phyloP scores from a whole-genome alignment of 2,888 invertebrate species.

The Diarsia rubi region DNA sequence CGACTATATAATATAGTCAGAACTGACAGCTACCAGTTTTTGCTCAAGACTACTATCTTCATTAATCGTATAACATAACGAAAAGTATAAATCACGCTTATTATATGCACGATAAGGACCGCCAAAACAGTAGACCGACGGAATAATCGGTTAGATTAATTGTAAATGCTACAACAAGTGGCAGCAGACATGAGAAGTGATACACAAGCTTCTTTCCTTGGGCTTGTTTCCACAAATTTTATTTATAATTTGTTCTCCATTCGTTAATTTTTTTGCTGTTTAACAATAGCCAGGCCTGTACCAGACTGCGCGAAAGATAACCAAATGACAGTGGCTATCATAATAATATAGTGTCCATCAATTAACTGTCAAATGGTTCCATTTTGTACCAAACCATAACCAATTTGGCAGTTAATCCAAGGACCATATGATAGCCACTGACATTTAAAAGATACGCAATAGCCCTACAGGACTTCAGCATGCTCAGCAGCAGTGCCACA shows the following conservation, averaged over 20 bases:
- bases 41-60: not conserved
- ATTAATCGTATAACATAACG: not conserved
- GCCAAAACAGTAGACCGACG: not conserved
- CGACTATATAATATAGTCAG: constrained; percentile 21
- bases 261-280: not conserved
- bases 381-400: no score
- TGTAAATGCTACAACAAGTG: not conserved
- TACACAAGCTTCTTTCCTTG: not conserved
- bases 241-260: not conserved
- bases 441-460: no score
- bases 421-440: no score
- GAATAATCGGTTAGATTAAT: constrained; percentile 24
- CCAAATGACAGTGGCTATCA: no score
- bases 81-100: constrained; percentile 41
- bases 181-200: constrained; percentile 5
- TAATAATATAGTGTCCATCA: no score
- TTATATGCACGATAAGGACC: constrained; percentile 36
- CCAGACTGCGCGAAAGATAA: no score
- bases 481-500: no score
- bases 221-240: not conserved
- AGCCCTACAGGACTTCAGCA: no score
- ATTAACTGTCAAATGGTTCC: no score
- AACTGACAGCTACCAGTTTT: constrained; percentile 32
- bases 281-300: no score
- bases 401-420: no score